Conservation (phyloP, 2,888 invertebrate genomes). For the Apodemia hepburni region DNA sequence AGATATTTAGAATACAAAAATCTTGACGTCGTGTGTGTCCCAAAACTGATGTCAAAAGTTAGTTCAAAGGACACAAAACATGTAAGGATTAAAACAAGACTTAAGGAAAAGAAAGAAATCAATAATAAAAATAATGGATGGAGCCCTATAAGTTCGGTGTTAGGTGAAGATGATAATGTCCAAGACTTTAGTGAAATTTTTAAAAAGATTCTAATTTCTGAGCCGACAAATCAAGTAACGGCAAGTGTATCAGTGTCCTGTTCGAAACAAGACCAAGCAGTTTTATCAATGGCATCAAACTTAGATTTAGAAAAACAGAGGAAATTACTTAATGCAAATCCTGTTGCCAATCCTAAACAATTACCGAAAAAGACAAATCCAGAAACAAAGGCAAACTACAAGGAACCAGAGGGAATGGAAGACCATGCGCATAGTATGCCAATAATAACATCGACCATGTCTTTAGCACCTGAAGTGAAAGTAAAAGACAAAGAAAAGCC, state of each 20-base stretch:
- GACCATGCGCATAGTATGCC: conserved; percentile 39
- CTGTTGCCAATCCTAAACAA: conserved; percentile 65
- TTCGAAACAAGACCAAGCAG: conserved; percentile 16
- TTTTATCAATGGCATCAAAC: conserved; percentile 16
- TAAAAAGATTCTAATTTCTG: conserved; percentile 14
- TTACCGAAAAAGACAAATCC: conserved; percentile 47
- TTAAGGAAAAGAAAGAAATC: conserved; percentile 34
- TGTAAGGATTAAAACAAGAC: conserved; percentile 50
- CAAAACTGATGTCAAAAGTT: conserved; percentile 30
- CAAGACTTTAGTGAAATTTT: conserved; percentile 25
- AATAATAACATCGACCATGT: conserved; percentile 54
- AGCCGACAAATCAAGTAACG: not conserved
- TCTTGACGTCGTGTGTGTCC: conserved; percentile 53
- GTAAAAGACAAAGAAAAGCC: conserved; percentile 16
- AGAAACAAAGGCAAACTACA: conserved; percentile 7
- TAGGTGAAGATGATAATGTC: not conserved
- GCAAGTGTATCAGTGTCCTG: not conserved
- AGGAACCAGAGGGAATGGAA: not conserved
- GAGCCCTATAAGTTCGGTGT: conserved; percentile 25
- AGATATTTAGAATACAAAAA: conserved; percentile 58
- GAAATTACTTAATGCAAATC: conserved; percentile 51
- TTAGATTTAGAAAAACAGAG: conserved; percentile 27
- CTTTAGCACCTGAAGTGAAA: conserved; percentile 42
- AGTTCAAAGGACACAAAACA: conserved; percentile 38
- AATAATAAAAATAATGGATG: conserved; percentile 39